A percentile compares a stretch with the other conserved stretches of the same genome.
Conservation (phyloP, 2,113 vertebrate species). For the Pyrgilauda ruficollis region DNA sequence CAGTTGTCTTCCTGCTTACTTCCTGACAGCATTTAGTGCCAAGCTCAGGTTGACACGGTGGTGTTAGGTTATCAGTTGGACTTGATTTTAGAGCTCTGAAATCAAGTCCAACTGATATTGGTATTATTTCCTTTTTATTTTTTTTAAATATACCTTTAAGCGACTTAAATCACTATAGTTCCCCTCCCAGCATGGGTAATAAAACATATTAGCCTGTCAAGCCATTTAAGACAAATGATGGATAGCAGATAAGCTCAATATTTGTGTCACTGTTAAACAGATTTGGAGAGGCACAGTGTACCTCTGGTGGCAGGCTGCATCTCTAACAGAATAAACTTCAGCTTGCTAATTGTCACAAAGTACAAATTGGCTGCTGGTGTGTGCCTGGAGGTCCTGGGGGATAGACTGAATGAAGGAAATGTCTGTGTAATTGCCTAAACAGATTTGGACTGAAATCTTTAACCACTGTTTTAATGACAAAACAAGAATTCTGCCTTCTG, state of each 20-base stretch:
- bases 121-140: background rate
- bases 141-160: background rate
- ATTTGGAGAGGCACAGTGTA: background rate
- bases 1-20: background rate
- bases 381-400: background rate
- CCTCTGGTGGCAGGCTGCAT: background rate
- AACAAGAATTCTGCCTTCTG: background rate
- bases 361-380: background rate
- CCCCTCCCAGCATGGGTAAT: background rate
- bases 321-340: background rate
- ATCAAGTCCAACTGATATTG: too few species aligned
- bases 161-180: background rate
- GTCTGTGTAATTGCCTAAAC: background rate
- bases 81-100: background rate
- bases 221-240: background rate
- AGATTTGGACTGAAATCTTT: background rate
- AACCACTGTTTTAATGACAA: background rate
- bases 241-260: background rate
- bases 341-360: background rate
- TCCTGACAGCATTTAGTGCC: background rate
- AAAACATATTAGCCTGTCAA: background rate
- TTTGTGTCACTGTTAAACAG: background rate
- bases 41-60: background rate
- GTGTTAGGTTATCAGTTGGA: background rate
- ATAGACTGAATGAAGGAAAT: background rate